These are phyloP conservation scores for Coptodon rendalli DNA, from an alignment of 2,113 vertebrate genomes.

Conservation along the genomic window DNA sequence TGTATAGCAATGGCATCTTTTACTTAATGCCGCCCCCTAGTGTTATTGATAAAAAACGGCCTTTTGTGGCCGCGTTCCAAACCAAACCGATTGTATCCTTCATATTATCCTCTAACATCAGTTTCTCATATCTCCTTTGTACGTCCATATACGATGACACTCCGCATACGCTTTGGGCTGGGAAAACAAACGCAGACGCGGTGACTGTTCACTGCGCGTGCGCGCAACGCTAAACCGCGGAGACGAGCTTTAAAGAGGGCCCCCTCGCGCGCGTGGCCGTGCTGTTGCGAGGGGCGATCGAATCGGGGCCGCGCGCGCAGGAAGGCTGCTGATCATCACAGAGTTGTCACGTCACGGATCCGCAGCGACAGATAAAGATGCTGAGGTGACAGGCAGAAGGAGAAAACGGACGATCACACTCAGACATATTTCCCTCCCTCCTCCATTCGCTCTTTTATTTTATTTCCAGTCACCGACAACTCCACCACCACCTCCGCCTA, in stretches of 20 bases:
- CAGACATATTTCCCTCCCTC: neutral
- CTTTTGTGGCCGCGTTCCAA: neutral
- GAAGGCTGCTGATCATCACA: conserved; percentile 44
- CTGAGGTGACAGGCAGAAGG: conserved; percentile 69
- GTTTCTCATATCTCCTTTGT: neutral
- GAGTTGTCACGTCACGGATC: conserved; percentile 70
- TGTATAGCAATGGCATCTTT: neutral
- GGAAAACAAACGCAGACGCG: neutral
- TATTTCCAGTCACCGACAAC: neutral
- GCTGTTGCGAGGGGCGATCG: conserved; percentile 74
- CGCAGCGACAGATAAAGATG: conserved; percentile 71
- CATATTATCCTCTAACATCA: neutral
- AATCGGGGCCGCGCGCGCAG: conserved; percentile 65
- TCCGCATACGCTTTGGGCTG: neutral
- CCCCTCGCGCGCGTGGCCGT: conserved; percentile 23
- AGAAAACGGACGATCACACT: conserved; percentile 38
- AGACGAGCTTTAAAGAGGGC: conserved; percentile 34
- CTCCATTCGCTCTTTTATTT: neutral
- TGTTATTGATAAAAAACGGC: neutral
- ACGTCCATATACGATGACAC: neutral
- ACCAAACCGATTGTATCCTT: neutral
- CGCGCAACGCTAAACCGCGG: neutral
- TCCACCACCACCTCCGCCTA: neutral
- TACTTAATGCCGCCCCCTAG: neutral
- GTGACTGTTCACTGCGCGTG: neutral